A percentile compares a stretch with the other conserved stretches of the same genome.
phyloP scores from a whole-genome alignment of 2,888 invertebrate species.

The Creontiades dilutus region DNA sequence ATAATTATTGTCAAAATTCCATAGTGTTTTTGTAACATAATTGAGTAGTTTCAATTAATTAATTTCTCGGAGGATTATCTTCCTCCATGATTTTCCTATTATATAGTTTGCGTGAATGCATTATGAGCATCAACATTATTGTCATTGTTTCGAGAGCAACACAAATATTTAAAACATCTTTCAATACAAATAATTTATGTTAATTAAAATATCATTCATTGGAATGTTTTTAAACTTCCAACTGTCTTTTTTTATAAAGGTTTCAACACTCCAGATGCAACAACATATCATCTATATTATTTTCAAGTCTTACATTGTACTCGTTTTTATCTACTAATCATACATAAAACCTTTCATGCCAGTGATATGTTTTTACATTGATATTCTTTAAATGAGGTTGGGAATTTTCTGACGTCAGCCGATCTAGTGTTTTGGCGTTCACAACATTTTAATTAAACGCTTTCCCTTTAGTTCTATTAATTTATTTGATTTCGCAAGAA shows the following conservation, averaged over 20 bases:
- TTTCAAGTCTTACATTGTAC: not conserved
- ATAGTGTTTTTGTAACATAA: conserved; percentile 34
- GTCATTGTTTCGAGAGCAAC: conserved; percentile 48
- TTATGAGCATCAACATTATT: conserved; percentile 54
- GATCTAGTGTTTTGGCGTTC: conserved; percentile 31
- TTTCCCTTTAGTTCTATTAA: not conserved
- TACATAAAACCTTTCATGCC: conserved; percentile 60
- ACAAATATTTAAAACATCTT: not conserved
- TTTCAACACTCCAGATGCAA: not conserved
- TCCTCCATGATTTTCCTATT: not conserved
- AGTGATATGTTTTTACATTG: conserved; percentile 75
- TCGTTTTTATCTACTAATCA: not conserved
- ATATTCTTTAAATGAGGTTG: conserved; percentile 74
- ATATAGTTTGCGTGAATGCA: conserved; percentile 33
- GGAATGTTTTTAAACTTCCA: not conserved
- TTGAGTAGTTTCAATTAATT: not conserved
- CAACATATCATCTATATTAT: not conserved
- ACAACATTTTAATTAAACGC: not conserved
- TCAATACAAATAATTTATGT: not conserved
- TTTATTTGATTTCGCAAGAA: not conserved
- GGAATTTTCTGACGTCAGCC: conserved; percentile 45
- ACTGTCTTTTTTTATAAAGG: too few relatives aligned
- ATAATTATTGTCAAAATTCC: conserved; percentile 62
- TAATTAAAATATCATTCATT: not conserved
- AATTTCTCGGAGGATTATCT: not conserved